Conservation (phyloP, 2,113 vertebrate species). For the Lophotis ruficrista region DNA sequence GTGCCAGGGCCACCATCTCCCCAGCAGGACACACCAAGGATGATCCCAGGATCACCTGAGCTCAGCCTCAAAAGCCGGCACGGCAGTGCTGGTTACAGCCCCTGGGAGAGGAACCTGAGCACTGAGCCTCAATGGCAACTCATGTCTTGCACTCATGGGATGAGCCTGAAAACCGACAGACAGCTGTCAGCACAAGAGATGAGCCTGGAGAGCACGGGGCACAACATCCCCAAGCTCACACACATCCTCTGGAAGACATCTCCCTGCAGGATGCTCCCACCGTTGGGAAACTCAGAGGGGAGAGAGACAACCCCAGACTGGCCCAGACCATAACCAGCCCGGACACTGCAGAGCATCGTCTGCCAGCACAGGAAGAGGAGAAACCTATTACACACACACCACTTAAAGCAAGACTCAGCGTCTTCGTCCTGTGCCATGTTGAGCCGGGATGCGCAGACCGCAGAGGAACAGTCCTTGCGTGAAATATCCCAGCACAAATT, state of each 20-base stretch:
- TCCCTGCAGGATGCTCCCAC: not conserved
- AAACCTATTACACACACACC: rapidly evolving
- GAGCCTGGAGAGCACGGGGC: not conserved
- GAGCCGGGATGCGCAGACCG: not conserved
- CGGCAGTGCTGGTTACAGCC: not conserved
- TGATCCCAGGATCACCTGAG: not conserved
- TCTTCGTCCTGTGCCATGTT: not conserved
- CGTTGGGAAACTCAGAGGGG: not conserved
- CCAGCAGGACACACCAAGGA: not conserved
- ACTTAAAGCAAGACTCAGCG: not conserved
- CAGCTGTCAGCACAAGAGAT: not conserved
- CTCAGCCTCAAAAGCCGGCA: not conserved
- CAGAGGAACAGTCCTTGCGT: not conserved
- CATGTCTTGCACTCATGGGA: not conserved
- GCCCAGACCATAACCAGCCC: not conserved
- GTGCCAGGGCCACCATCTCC: not conserved
- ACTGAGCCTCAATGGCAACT: not conserved
- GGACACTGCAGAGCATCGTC: not conserved
- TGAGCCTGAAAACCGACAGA: not conserved
- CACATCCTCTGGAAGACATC: not conserved
- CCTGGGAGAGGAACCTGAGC: not conserved
- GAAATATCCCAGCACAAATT: not conserved
- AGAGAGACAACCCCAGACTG: not conserved
- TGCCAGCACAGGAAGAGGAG: not conserved
- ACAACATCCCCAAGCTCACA: not conserved